Evolutionary conservation across 2,113 vertebrate genomes (phyloP).

Genomic region (Cavia porcellus): DNA sequence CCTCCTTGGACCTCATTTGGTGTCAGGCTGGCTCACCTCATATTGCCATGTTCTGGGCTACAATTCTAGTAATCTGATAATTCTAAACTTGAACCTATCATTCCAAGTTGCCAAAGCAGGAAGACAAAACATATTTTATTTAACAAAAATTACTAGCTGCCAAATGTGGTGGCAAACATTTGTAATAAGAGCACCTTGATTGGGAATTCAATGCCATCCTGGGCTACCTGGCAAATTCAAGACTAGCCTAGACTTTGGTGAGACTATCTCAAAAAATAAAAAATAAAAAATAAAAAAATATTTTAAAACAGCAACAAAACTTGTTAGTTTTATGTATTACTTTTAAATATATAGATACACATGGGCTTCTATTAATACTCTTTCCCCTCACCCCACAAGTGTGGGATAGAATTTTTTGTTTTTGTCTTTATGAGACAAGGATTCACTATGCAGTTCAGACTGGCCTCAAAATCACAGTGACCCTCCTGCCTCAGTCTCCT

Average conservation of each 20-base stretch:
- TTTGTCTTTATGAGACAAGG: background rate
- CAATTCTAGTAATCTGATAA: background rate
- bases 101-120: background rate
- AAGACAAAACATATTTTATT: background rate
- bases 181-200: background rate
- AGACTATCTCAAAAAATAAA: background rate
- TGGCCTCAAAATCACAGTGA: background rate
- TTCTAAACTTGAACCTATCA: constrained; percentile 2
- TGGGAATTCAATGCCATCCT: background rate
- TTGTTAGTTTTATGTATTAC: background rate
- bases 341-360: constrained; percentile 14
- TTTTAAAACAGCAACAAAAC: background rate
- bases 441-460: background rate
- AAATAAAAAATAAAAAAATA: background rate
- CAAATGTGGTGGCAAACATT: background rate
- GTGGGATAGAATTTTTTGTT: background rate
- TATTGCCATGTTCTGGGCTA: background rate
- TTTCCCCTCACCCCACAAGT: background rate
- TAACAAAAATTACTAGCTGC: background rate
- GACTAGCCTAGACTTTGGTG: background rate
- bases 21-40: background rate
- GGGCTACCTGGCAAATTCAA: background rate
- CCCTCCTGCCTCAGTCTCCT: background rate
- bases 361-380: background rate
- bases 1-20: background rate